phyloP scores from a whole-genome alignment of 1,140 invertebrate genomes.

The Laupala kohalensis region DNA sequence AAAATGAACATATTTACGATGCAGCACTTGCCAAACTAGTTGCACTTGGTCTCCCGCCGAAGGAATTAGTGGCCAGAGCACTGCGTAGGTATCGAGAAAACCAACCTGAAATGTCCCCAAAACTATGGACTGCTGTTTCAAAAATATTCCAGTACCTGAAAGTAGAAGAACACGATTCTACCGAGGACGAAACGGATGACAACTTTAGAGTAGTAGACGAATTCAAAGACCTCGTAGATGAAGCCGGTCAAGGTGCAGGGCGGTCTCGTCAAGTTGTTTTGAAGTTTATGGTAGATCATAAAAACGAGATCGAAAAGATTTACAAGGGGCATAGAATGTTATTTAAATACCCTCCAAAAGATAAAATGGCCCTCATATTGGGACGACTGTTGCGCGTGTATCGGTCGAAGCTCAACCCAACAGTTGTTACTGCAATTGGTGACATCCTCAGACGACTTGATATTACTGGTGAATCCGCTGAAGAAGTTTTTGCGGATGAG shows the following conservation, averaged over 20 bases:
- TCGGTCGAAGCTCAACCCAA: background rate
- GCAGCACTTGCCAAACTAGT: background rate
- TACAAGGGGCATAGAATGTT: background rate
- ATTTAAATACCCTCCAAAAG: background rate
- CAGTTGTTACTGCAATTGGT: background rate
- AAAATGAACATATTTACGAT: constrained; percentile 1
- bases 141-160: background rate
- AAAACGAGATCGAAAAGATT: background rate
- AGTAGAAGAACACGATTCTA: background rate
- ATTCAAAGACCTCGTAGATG: constrained; percentile 2
- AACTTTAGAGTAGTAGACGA: background rate
- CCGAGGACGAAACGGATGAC: constrained; percentile 2
- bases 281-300: background rate
- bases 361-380: background rate
- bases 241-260: background rate
- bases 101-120: background rate
- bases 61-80: background rate
- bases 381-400: background rate
- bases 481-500: background rate
- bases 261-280: background rate
- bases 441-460: background rate
- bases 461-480: background rate
- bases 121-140: background rate
- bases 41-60: background rate
- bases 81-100: background rate